phyloP scores from a whole-genome alignment of 2,113 vertebrate genomes.

The Phyllostomus hastatus region DNA sequence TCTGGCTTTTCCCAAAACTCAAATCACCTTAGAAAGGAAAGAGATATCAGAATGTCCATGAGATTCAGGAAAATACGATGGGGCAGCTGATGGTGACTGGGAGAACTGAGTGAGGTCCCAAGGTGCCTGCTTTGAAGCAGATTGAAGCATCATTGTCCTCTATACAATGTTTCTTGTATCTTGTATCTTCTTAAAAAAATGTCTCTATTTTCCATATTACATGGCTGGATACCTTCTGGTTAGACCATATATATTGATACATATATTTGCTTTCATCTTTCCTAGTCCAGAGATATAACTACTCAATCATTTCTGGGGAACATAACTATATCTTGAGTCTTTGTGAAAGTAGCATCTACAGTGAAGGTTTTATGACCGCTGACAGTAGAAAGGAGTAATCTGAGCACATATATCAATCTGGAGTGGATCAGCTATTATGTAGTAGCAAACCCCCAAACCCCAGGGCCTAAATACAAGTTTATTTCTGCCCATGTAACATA shows the following conservation, averaged over 20 bases:
- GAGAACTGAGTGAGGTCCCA: no score
- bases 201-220: no score
- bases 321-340: not conserved
- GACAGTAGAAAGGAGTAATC: not conserved
- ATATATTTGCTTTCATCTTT: not conserved
- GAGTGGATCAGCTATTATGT: not conserved
- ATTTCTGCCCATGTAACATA: not conserved
- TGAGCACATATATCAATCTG: not conserved
- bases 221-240: no score
- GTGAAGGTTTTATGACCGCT: not conserved
- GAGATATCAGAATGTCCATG: no score
- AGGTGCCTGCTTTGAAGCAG: no score
- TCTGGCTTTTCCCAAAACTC: no score
- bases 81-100: no score
- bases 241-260: not conserved
- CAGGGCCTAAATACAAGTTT: not conserved
- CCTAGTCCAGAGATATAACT: not conserved
- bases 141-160: no score
- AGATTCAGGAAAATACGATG: no score
- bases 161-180: no score
- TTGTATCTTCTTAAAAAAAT: no score
- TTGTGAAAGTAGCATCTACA: not conserved
- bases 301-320: not conserved
- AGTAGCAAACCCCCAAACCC: not conserved
- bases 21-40: no score